Evolutionary conservation across 2,888 invertebrate species (phyloP), one percentile per base, ranked within the genome.

Genomic region (Idaea biselata): DNA sequence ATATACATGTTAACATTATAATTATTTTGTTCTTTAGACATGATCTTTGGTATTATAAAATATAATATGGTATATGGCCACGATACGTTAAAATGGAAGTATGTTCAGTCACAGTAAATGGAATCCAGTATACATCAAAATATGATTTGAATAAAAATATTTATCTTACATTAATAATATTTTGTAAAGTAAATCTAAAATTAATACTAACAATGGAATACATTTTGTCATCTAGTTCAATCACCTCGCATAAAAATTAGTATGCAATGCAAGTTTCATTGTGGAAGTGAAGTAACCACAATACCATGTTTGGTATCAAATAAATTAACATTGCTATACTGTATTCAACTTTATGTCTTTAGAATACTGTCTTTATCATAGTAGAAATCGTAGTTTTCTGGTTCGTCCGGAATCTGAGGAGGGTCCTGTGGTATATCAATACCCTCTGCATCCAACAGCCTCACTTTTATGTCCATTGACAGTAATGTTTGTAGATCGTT

Each of bases 401-500:
- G 99, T 81, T 97, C 97, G 60, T 97, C 96, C 0, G 99, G 99
- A 78, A 99, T 96, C 57, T 95, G 95, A 3, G 99, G 99, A 16
- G 98, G 97, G 80, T 97, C 96, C 79, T 97, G 97, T 0, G 99
- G 99, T 77, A 99, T 98, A 71, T 97, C 96, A 62, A 99, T 96
- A 6, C 98, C 98, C 88, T 99, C 99, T 0, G 98, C 97, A 87
- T 99, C 99, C 66, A 99, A 91, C 63, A 99, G 91, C 66, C 98
- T 93, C 58, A 99, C 94, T 87, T 99, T 99, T 62, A 99, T 97
- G 83, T 99, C 99, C 98, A 99, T 98, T 11, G 97, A 97, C 14
- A 99, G 90, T 64, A 99, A 91, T 53, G 97, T 97, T 79, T 99
- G 98, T 75, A 98, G 93, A 88, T 99, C 99, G 83, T 96, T 96